Evolutionary conservation across 2,888 invertebrate genomes (phyloP), one percentile per base, ranked within the genome.

Genomic region (Masnerella sp.): DNA sequence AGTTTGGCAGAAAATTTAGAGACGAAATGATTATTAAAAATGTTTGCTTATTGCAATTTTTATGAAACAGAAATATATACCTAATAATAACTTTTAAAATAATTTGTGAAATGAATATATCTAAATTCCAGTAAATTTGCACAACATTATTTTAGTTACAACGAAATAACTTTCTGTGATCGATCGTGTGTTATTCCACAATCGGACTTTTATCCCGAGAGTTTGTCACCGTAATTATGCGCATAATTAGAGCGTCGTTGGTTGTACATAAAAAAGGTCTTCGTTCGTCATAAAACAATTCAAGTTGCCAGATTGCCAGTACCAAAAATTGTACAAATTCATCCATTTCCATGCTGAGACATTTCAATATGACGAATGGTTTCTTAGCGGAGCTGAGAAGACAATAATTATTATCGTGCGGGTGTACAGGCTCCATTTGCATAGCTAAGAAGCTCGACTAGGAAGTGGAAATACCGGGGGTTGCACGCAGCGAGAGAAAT

Each of bases 311-410:
- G 12, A 7, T 28, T 8, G 40, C 47, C 14, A 9, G 18, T 51
- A 38, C 8, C 36, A 49, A 71, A 61, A 42, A 47, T 45, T 36
- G 52, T 47, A 45, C 40, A 61, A 49, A 61, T 58, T 56, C 61
- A 54, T 67, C 61, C 28, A 42, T 28, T 34, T 18, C 40, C 20
- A 49, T 34, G 49, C 54, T 71, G 58, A 64, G 49, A 72, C 61
- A 56, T 72, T 72, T 56, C 69, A 74, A 74, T 69, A 74, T 74
- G 69, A 69, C 43, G 65, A 67, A 70, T 70, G 61, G 64, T 69
- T 59, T n/a, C 54, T 56, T 15, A 54, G 18, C 69, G 56, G 65
- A 32, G 43, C 51, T 38, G 56, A 59, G 58, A 47, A 67, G 61
- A 73, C 65, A 74, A 74, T 70, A 74, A 74, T 74, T 74, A 69